phyloP scores from a whole-genome alignment of 2,888 invertebrate species.

The Fragum fragum region DNA sequence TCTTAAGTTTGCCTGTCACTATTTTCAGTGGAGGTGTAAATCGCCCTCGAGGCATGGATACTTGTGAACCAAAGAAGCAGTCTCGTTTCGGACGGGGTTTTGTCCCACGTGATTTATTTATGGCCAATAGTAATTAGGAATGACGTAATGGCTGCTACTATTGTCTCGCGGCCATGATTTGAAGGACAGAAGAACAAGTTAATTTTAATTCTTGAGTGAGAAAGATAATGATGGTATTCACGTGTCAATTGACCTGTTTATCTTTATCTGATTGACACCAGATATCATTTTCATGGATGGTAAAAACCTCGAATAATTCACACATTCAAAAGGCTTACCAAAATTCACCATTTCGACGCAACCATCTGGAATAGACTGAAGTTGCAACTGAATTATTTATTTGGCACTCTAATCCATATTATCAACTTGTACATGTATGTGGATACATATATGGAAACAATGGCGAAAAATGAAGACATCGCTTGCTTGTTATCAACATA shows the following conservation, averaged over 20 bases:
- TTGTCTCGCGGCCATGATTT: conserved; percentile 26
- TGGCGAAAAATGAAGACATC: no score
- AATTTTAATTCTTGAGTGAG: conserved; percentile 41
- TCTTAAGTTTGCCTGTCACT: conserved; percentile 19
- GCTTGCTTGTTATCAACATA: no score
- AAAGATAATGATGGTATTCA: conserved; percentile 38
- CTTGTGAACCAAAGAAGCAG: conserved; percentile 4
- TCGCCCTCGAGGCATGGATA: conserved; percentile 8
- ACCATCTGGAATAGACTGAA: no score
- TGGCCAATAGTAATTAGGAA: conserved; percentile 18
- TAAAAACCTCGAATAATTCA: conserved; percentile 1
- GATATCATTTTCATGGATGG: conserved; percentile 9
- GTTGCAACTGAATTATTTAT: no score
- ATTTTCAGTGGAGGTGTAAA: conserved; percentile 7
- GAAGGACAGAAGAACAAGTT: conserved; percentile 40
- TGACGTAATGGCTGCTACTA: not conserved
- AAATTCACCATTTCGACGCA: not conserved
- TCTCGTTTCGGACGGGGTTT: conserved; percentile 18
- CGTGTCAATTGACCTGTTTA: conserved; percentile 21
- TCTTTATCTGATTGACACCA: conserved; percentile 19
- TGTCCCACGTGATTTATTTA: conserved; percentile 25
- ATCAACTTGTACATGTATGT: no score
- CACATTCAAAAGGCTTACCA: not conserved
- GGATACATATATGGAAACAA: no score
- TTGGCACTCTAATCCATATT: no score